Evolutionary conservation across 1,140 invertebrate species (phyloP).

Genomic region (Bombus superbus): DNA sequence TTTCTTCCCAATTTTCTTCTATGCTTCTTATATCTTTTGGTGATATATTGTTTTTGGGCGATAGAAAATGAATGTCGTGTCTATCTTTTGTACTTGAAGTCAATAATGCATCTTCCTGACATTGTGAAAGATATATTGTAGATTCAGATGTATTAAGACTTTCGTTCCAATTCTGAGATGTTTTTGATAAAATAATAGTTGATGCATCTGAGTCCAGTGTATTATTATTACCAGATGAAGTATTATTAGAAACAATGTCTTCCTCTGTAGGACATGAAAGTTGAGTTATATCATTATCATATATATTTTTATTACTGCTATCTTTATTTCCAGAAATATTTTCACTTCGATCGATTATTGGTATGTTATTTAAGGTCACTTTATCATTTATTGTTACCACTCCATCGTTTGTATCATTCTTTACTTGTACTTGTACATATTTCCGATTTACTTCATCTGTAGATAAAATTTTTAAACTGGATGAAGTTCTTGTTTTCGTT

Average conservation of each 20-base stretch:
- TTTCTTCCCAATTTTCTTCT: slow-evolving; percentile 60
- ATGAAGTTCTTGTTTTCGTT: neutral
- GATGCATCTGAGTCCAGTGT: slow-evolving; percentile 35
- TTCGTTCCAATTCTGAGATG: neutral
- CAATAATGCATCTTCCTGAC: neutral
- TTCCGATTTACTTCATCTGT: slow-evolving; percentile 66
- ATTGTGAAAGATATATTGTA: slow-evolving; percentile 23
- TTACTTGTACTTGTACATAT: slow-evolving; percentile 55
- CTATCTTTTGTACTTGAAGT: neutral
- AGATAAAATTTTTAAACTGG: slow-evolving; percentile 58
- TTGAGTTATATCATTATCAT: neutral
- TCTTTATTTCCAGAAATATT: slow-evolving; percentile 20
- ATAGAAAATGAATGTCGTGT: slow-evolving; percentile 3
- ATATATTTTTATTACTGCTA: neutral
- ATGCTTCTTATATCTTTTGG: slow-evolving; percentile 18
- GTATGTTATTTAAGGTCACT: slow-evolving; percentile 18
- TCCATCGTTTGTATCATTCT: slow-evolving; percentile 27
- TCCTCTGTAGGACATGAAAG: neutral
- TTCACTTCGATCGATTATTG: neutral
- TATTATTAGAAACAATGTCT: neutral
- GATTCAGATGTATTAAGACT: slow-evolving; percentile 24
- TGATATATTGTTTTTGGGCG: neutral
- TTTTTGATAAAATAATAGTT: slow-evolving; percentile 43
- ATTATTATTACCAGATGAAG: slow-evolving; percentile 1
- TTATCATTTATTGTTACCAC: slow-evolving; percentile 48